phyloP scores from a whole-genome alignment of 1,140 invertebrate genomes.

The Idris sp. region DNA sequence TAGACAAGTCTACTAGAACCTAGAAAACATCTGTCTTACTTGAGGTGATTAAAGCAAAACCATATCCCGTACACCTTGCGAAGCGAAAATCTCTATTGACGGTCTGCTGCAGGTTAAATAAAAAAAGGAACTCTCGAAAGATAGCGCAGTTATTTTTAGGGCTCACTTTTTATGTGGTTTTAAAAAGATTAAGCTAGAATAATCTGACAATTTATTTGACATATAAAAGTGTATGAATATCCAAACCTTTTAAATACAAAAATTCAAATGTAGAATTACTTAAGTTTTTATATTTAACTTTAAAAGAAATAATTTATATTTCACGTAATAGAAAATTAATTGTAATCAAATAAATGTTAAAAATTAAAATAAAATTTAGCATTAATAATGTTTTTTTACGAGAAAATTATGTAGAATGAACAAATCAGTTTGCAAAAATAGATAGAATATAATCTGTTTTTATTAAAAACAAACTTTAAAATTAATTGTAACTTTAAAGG shows the following conservation, averaged over 20 bases:
- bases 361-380: too few species aligned
- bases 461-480: too few species aligned
- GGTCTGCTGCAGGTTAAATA: constrained; percentile 38
- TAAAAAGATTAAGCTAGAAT: neutral
- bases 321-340: too few species aligned
- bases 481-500: too few species aligned
- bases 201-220: constrained; percentile 4
- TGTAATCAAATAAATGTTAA: too few species aligned
- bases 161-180: constrained; percentile 10
- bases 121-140: constrained; percentile 31
- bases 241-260: too few species aligned
- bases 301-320: too few species aligned
- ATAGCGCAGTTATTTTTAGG: constrained; percentile 18
- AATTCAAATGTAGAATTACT: too few species aligned
- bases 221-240: neutral
- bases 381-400: too few species aligned
- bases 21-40: constrained; percentile 57
- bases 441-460: too few species aligned
- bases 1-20: constrained; percentile 62
- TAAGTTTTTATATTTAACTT: constrained; percentile 15
- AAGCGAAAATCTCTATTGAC: constrained; percentile 45
- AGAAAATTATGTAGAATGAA: too few species aligned
- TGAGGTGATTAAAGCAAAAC: constrained; percentile 55
- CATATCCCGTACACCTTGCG: constrained; percentile 54
- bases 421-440: too few species aligned